phyloP scores from a whole-genome alignment of 2,113 vertebrate genomes.

The Macrotis lagotis region DNA sequence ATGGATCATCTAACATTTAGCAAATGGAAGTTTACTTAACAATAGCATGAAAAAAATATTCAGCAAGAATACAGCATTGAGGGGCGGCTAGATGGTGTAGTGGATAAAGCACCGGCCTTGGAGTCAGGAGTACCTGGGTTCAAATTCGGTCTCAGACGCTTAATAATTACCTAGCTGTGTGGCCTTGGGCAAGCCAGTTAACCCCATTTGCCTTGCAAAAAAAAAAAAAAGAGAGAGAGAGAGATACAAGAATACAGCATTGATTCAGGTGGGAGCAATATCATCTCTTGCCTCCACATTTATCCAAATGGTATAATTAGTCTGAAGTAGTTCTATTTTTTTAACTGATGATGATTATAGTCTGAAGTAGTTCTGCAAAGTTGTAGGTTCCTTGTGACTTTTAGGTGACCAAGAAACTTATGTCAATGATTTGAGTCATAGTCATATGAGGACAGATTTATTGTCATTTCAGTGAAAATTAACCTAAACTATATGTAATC shows the following conservation, averaged over 20 bases:
- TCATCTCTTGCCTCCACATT: background rate
- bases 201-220: too few relatives aligned
- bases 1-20: background rate
- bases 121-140: too few relatives aligned
- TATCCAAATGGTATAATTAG: background rate
- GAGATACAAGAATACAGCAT: too few relatives aligned
- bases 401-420: background rate
- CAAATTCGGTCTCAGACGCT: too few relatives aligned
- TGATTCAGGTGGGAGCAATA: background rate
- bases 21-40: background rate
- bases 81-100: too few relatives aligned
- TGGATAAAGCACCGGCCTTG: too few relatives aligned
- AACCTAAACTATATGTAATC: background rate
- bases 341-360: too few relatives aligned
- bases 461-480: background rate
- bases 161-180: too few relatives aligned
- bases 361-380: background rate
- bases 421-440: background rate
- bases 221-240: too few relatives aligned
- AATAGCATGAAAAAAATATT: background rate
- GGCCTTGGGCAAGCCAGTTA: too few relatives aligned
- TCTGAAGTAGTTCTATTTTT: too few relatives aligned
- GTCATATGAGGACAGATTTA: background rate
- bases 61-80: background rate
- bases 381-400: background rate